phyloP scores from a whole-genome alignment of 2,113 vertebrate species.

The Nothobranchius kuhntae region DNA sequence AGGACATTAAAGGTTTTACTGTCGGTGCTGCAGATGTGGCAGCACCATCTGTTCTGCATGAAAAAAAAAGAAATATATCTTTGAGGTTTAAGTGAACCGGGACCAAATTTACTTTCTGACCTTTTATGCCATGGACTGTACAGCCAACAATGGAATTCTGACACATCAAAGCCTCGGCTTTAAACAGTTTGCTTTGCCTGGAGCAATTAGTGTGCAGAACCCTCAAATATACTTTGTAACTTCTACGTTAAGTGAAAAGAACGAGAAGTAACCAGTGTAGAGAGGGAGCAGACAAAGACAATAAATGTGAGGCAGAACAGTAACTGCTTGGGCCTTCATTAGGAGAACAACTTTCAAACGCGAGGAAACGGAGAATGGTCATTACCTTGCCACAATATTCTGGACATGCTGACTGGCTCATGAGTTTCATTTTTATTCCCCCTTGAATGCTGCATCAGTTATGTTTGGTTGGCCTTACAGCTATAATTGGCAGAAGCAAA shows the following conservation, averaged over 20 bases:
- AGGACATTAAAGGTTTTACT: conserved; percentile 55
- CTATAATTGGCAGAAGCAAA: conserved; percentile 3
- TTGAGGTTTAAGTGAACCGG: conserved; percentile 38
- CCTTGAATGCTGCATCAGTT: conserved; percentile 29
- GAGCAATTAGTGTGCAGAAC: conserved; percentile 38
- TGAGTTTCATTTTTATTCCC: conserved; percentile 38
- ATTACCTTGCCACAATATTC: conserved; percentile 27
- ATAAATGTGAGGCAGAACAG: conserved; percentile 17
- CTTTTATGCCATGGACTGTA: conserved; percentile 49
- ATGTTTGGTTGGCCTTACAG: conserved; percentile 11
- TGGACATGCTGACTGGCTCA: conserved; percentile 23
- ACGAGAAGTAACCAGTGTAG: background rate
- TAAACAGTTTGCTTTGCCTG: conserved; percentile 33
- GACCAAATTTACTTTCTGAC: conserved; percentile 53
- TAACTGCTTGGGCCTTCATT: conserved; percentile 25
- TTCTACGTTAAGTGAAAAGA: conserved; percentile 27
- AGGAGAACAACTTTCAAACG: conserved; percentile 13
- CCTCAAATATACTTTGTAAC: conserved; percentile 39
- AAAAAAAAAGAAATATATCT: conserved; percentile 18
- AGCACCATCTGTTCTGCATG: conserved; percentile 41
- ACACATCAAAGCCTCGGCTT: conserved; percentile 62
- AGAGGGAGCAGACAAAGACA: conserved; percentile 2
- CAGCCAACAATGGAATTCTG: conserved; percentile 46
- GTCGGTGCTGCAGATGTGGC: conserved; percentile 26
- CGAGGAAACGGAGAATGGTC: conserved; percentile 28